A percentile compares a stretch with the other conserved stretches of the same genome.
These are phyloP conservation scores for Drosophila dunni DNA, from an alignment of 1,140 invertebrate species.

Conservation along the genomic window DNA sequence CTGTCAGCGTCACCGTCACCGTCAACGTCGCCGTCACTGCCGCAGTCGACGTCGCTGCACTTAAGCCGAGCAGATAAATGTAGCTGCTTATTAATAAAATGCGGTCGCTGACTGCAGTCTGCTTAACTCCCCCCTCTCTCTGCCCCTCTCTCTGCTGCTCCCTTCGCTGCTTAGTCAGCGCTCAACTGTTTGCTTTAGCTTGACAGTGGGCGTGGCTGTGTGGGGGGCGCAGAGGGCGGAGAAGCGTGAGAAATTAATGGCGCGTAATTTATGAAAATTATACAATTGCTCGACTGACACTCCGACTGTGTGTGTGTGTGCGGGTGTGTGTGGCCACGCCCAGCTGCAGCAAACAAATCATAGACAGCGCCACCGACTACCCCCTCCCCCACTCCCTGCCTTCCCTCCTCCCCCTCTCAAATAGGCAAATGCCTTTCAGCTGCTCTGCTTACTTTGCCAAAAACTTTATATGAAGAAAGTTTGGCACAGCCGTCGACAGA, in stretches of 20 bases:
- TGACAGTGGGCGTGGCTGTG: conserved; percentile 15
- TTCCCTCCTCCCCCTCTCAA: not conserved
- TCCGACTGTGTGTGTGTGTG: not conserved
- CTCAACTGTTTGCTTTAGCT: conserved; percentile 30
- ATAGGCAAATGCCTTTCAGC: conserved; percentile 52
- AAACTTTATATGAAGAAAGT: conserved; percentile 58
- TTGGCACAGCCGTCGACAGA: conserved; percentile 42
- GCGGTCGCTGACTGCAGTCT: conserved; percentile 33
- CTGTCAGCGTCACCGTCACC: not conserved
- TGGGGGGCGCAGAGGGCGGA: not conserved
- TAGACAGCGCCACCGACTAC: conserved; percentile 16
- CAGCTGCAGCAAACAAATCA: conserved; percentile 47
- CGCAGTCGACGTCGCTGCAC: conserved; percentile 27
- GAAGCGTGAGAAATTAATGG: conserved; percentile 49
- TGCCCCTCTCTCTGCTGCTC: not conserved
- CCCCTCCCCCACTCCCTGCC: not conserved
- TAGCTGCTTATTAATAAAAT: conserved; percentile 53
- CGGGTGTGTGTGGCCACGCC: conserved; percentile 6
- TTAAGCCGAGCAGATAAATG: conserved; percentile 51
- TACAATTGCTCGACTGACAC: conserved; percentile 36
- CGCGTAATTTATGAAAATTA: conserved; percentile 61
- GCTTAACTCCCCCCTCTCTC: not conserved
- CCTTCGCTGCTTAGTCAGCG: not conserved
- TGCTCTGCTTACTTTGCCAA: conserved; percentile 53
- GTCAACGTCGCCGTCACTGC: not conserved